These are phyloP conservation scores for Pogonophryne albipinna DNA, from an alignment of 2,797 vertebrate genomes.

Conservation along the genomic window DNA sequence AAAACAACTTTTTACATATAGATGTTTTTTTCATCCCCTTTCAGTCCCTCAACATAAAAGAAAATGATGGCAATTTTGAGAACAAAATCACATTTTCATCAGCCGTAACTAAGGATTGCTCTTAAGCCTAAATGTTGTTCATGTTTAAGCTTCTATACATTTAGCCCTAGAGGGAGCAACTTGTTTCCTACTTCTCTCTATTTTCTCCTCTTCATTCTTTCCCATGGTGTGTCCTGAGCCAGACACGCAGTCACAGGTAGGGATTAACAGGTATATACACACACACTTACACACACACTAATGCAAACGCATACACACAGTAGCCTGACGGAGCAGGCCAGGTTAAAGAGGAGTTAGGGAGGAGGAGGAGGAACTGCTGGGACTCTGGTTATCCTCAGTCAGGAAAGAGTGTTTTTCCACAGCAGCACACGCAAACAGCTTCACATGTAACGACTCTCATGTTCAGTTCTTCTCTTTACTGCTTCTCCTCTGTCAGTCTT, in stretches of 20 bases:
- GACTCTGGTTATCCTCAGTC: slow-evolving; percentile 82
- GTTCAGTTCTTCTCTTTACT: slow-evolving; percentile 33
- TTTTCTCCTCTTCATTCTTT: slow-evolving; percentile 24
- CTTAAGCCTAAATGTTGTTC: background rate
- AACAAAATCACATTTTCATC: background rate
- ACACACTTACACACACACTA: slow-evolving; percentile 30
- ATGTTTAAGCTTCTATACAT: background rate
- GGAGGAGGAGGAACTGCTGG: slow-evolving; percentile 46
- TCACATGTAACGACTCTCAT: slow-evolving; percentile 34
- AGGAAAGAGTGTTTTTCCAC: slow-evolving; percentile 71
- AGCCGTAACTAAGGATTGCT: background rate
- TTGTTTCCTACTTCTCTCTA: slow-evolving; percentile 6
- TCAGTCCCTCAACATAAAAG: background rate
- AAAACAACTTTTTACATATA: background rate
- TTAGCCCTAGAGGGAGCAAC: background rate
- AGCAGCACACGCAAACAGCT: slow-evolving; percentile 55
- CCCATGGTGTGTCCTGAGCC: slow-evolving; percentile 24
- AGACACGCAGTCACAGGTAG: slow-evolving; percentile 53
- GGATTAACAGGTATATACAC: slow-evolving; percentile 44
- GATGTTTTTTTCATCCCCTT: background rate
- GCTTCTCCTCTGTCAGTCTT: slow-evolving; percentile 39
- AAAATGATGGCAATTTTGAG: background rate
- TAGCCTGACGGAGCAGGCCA: slow-evolving; percentile 65
- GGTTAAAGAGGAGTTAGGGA: slow-evolving; percentile 68
- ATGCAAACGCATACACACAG: slow-evolving; percentile 53